Evolutionary conservation across 1,140 invertebrate species (phyloP).

Genomic region (Drosophila burlai): DNA sequence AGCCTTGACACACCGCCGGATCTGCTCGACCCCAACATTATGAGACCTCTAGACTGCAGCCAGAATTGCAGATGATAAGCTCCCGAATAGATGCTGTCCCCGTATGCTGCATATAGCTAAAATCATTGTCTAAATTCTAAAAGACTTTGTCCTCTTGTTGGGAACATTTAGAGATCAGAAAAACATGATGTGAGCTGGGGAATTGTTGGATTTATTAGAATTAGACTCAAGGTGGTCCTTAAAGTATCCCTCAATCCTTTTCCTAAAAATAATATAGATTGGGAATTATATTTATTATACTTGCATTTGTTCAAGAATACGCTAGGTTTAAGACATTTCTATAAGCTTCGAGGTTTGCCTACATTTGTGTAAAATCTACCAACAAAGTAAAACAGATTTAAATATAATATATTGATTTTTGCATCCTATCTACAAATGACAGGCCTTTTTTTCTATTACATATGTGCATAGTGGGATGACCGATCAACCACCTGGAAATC

Average conservation of each 20-base stretch:
- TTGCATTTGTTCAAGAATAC: too few species aligned
- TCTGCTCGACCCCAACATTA: constrained; percentile 51
- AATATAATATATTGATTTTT: background rate
- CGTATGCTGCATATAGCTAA: constrained; percentile 16
- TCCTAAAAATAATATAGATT: too few species aligned
- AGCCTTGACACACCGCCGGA: constrained; percentile 70
- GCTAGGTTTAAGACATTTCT: too few species aligned
- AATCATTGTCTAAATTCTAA: constrained; percentile 19
- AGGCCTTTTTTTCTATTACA: constrained; percentile 8
- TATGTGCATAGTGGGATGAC: background rate
- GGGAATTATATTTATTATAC: too few species aligned
- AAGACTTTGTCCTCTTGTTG: constrained; percentile 3
- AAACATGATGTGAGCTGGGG: background rate
- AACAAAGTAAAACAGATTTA: background rate
- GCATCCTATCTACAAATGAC: constrained; percentile 9
- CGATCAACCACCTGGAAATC: constrained; percentile 27
- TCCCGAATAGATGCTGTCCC: background rate
- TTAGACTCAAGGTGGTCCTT: background rate
- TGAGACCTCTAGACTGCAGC: constrained; percentile 13
- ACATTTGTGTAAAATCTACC: background rate
- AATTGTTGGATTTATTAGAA: background rate
- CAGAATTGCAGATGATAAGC: constrained; percentile 43
- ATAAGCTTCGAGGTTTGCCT: background rate
- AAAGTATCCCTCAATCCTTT: background rate
- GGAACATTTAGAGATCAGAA: background rate